A percentile compares a stretch with the other conserved stretches of the same genome.
Evolutionary conservation across 2,113 vertebrate species (phyloP).

Genomic region (Varanus salvator): DNA sequence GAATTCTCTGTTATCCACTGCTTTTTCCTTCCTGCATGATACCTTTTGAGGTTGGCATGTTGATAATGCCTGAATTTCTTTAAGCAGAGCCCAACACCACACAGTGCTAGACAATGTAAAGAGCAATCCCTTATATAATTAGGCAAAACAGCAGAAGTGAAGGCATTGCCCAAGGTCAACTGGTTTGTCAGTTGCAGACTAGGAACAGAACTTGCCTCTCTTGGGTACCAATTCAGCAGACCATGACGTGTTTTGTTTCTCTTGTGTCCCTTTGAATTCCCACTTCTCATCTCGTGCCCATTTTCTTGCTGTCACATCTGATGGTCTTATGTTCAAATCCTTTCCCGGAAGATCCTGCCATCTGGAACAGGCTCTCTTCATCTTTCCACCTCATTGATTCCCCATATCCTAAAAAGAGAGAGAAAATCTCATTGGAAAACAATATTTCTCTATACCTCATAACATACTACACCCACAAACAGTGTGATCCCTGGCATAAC

Average conservation of each 20-base stretch:
- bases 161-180: background rate
- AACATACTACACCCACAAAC: slow-evolving; percentile 48
- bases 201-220: background rate
- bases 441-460: slow-evolving; percentile 48
- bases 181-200: background rate
- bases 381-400: slow-evolving; percentile 55
- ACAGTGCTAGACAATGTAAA: background rate
- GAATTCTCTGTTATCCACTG: background rate
- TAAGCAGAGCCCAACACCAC: background rate
- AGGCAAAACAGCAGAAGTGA: background rate
- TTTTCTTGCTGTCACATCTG: slow-evolving; percentile 24
- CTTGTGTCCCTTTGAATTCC: slow-evolving; percentile 33
- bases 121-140: slow-evolving; percentile 7
- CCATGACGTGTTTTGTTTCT: slow-evolving; percentile 24
- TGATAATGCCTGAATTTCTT: background rate
- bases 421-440: slow-evolving; percentile 54
- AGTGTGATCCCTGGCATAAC: background rate
- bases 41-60: background rate
- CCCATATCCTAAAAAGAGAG: slow-evolving; percentile 46
- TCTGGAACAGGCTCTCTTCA: slow-evolving; percentile 51
- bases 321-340: slow-evolving; percentile 24
- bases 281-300: slow-evolving; percentile 2
- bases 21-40: background rate
- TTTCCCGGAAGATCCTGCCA: slow-evolving; percentile 42
- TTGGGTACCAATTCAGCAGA: background rate